Percentiles rank a stretch among this genome's conserved stretches.
Conservation (phyloP, 2,797 vertebrate genomes). For the Synanceia verrucosa region DNA sequence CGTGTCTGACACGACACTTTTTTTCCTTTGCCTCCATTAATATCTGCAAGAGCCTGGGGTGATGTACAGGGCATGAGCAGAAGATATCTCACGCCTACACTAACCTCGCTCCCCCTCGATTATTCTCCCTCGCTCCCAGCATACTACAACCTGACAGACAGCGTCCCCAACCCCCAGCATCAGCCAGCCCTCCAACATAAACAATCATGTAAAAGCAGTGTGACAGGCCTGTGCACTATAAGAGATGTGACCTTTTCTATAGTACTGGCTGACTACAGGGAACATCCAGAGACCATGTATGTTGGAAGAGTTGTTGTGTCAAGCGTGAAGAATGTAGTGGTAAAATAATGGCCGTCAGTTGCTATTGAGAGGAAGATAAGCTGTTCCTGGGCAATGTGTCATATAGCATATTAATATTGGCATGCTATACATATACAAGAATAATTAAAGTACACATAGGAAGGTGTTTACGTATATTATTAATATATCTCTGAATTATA, state of each 20-base stretch:
- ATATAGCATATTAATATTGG: conserved; percentile 1
- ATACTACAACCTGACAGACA: conserved; percentile 60
- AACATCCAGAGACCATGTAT: conserved; percentile 36
- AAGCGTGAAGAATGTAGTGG: neutral
- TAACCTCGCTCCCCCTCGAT: conserved; percentile 34
- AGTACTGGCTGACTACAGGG: conserved; percentile 17
- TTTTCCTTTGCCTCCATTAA: conserved; percentile 62
- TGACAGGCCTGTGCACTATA: conserved; percentile 52
- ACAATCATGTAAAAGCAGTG: conserved; percentile 59
- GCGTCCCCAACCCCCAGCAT: conserved; percentile 39
- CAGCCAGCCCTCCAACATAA: conserved; percentile 47
- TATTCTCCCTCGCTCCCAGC: conserved; percentile 34
- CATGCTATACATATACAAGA: conserved; percentile 23
- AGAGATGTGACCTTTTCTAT: conserved; percentile 61
- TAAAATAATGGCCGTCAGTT: conserved; percentile 13
- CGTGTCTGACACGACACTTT: conserved; percentile 55
- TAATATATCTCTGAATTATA: conserved; percentile 53
- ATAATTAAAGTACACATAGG: conserved; percentile 9
- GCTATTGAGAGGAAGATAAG: conserved; percentile 9
- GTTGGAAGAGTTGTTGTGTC: conserved; percentile 10
- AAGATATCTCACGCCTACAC: conserved; percentile 53
- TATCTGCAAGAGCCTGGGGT: conserved; percentile 59
- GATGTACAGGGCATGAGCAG: conserved; percentile 39
- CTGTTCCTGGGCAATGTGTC: conserved; percentile 2
- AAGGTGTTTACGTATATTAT: conserved; percentile 60